Evolutionary conservation across 2,888 invertebrate genomes (phyloP), one percentile per base, ranked within the genome.

Genomic region (Trissoscelio sp.): DNA sequence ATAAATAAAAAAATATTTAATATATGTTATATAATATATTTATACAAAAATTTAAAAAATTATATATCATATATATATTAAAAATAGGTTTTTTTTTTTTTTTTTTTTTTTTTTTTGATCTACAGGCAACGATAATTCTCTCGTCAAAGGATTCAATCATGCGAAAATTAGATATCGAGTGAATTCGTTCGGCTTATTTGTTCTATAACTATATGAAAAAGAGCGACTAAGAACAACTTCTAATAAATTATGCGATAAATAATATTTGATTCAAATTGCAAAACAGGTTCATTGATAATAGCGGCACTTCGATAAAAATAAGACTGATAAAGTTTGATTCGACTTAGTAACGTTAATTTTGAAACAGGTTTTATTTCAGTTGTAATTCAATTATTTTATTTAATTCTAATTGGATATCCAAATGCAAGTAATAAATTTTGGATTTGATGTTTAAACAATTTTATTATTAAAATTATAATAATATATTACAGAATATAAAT

Each of bases 241-340:
- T 62, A 73, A 62, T 39, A 60, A 60, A 62, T 44, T 12, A 31
- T 0, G 12, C 42, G 72, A 60, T 53, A 60, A 72, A 46, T 60
- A 60, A 37, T 24, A 20, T 53, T 24, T 22, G 60, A 58, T 44
- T 67, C 42, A 3, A 75, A 58, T 67, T 75, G 66, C 75, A 42
- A 67, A 67, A 67, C 34, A 37, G 34, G 57, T 51, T 51, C n/a
- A 18, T 55, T 58, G 70, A 70, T 58, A 58, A 70, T 39, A 39
- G 37, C 46, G 57, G 4, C 31, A 12, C n/a, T 28, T 18, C 22
- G 73, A 73, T 62, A 62, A 62, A 62, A 73, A 73, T 62, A 73
- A 62, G 5, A 14, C 53, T 20, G 72, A 72, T 72, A 72, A 72
- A 37, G 22, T 53, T 34, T 12, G n/a, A 24, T 22, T 18, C 20